Evolutionary conservation across 2,113 vertebrate species (phyloP).

Genomic region (Thermophis baileyi): DNA sequence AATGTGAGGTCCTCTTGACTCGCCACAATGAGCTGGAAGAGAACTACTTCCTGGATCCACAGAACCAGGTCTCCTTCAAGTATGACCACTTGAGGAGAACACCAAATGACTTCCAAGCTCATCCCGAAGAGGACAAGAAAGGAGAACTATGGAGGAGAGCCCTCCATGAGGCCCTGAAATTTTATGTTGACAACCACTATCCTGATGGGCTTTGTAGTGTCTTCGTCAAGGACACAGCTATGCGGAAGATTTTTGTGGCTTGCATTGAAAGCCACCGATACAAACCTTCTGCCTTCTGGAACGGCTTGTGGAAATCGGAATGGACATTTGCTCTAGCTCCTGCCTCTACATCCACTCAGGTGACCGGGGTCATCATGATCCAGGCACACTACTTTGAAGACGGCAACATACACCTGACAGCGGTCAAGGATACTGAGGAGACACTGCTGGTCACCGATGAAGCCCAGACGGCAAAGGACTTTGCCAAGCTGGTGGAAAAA

Average conservation of each 20-base stretch:
- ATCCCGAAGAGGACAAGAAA: slow-evolving; percentile 15
- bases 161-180: background rate
- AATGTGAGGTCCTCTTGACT: slow-evolving; percentile 19
- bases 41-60: slow-evolving; percentile 20
- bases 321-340: background rate
- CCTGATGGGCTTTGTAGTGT: slow-evolving; percentile 19
- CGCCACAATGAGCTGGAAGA: slow-evolving; percentile 26
- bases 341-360: slow-evolving; percentile 15
- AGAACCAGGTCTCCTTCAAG: slow-evolving; percentile 18
- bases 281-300: slow-evolving; percentile 16
- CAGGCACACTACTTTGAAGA: slow-evolving; percentile 24
- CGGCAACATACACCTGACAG: slow-evolving; percentile 11
- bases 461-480: background rate
- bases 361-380: background rate
- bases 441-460: background rate
- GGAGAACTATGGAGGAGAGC: slow-evolving; percentile 21
- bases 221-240: slow-evolving; percentile 27
- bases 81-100: slow-evolving; percentile 12
- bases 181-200: slow-evolving; percentile 15
- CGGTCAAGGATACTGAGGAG: background rate
- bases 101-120: background rate
- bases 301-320: slow-evolving; percentile 9
- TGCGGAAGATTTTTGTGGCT: slow-evolving; percentile 27
- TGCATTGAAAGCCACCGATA: background rate
- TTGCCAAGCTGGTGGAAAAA: slow-evolving; percentile 10